Base-by-base conservation (phyloP, 2,888 invertebrate species). In the Netelia melanura region DNA sequence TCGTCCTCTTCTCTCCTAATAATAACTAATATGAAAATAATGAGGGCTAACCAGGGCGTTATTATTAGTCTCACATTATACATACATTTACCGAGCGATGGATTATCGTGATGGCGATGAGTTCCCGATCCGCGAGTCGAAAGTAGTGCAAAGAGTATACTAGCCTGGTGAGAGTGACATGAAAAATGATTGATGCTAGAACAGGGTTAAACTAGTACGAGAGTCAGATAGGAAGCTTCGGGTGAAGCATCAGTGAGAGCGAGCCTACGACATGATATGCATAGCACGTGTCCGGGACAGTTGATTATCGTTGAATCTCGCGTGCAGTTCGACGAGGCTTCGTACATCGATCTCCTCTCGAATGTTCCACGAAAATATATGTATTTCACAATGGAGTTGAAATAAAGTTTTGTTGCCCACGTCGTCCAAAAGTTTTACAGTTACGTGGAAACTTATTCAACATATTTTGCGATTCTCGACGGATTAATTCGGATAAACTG, bases 161-260 rank as follows among this genome's bases (percentile, higher is more conserved):
- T 48, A 23, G 21, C 38, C 23, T 38, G 61, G 61, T 61, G 61
- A 61, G 44, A 61, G 72, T 61, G 72, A 44, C 72, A 61, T 61
- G 72, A 21, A 72, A 72, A 61, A 72, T 72, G 72, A 72, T 72
- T 43, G 72, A 61, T 61, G 61, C 38, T 14, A 44, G 61, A 48
- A 72, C 30, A 72, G 30, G 17, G 10, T 54, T 58, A 71, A 43
- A 17, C 58, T 54, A 38, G 38, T 54, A 56, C 68, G 14, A 68
- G 52, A 25, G 25, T 25, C 54, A 30, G 25, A 8, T 70, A 14
- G 54, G n/a, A 54, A 52, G 11, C 70, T 17, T 5, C n/a, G 52
- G 56, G 25, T 56, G 56, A 17, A 9, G 58, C n/a, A 58, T 58
- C 58, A n/a, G 17, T 9, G 17, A 58, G 58, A 58, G 21, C 17